Conservation (phyloP, 2,797 vertebrate species). For the Emys orbicularis region DNA sequence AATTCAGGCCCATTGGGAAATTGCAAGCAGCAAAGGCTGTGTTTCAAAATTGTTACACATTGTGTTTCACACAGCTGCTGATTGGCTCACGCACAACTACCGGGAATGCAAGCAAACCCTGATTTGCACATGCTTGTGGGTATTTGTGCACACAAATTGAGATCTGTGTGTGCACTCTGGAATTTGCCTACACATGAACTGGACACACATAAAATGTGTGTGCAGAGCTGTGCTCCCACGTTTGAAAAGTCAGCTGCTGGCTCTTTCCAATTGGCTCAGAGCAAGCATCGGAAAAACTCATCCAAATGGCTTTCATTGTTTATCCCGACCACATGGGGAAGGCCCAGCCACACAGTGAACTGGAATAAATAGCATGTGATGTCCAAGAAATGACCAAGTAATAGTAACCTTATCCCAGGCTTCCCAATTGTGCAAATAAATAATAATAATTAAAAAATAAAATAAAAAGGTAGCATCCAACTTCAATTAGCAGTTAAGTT, state of each 20-base stretch:
- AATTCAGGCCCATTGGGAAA: not conserved
- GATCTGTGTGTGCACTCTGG: not conserved
- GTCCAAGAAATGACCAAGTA: not conserved
- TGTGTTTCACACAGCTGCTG: not conserved
- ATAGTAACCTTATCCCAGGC: not conserved
- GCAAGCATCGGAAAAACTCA: not conserved
- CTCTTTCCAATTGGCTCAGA: not conserved
- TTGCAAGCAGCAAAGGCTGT: not conserved
- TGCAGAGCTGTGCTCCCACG: not conserved
- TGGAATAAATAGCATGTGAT: not conserved
- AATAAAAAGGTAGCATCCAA: not conserved
- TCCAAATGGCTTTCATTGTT: not conserved
- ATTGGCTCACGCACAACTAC: no score
- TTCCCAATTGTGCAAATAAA: not conserved
- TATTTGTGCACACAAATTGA: not conserved
- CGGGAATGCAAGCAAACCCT: not conserved
- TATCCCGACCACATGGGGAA: not conserved
- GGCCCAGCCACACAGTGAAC: not conserved
- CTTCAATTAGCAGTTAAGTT: not conserved
- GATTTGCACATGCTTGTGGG: not conserved
- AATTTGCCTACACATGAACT: not conserved
- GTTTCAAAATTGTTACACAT: not conserved
- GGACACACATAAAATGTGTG: not conserved
- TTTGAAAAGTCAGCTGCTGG: not conserved
- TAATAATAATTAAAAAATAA: no score